Conservation (phyloP, 2,888 invertebrate species). For the Salpingus planirostris region DNA sequence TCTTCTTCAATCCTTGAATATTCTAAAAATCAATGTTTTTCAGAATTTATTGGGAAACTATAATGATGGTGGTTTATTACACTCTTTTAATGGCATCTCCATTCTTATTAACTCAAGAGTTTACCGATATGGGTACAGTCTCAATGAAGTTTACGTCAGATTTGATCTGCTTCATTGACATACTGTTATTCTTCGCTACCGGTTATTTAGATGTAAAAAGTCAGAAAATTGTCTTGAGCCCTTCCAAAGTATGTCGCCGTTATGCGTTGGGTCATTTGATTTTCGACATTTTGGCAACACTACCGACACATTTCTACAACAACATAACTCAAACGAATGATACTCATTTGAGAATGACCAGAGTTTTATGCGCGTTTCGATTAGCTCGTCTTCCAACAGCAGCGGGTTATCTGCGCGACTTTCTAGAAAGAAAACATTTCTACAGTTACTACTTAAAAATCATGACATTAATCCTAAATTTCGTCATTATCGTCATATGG, state of each 20-base stretch:
- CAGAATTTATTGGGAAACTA: neutral
- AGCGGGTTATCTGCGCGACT: too few species aligned
- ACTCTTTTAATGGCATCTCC: neutral
- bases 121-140: neutral
- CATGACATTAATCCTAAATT: neutral
- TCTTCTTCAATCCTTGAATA: too few species aligned
- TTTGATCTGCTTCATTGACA: neutral
- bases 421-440: neutral
- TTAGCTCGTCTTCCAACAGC: too few species aligned
- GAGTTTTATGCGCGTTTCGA: too few species aligned
- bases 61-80: neutral
- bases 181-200: neutral
- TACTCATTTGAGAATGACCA: too few species aligned
- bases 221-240: neutral
- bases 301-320: too few species aligned
- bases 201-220: neutral
- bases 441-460: neutral
- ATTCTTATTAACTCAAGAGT: too few species aligned
- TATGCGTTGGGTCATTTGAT: neutral
- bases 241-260: neutral
- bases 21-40: neutral
- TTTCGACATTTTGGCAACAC: neutral
- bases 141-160: too few species aligned
- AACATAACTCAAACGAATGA: too few species aligned
- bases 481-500: too few species aligned